These are phyloP conservation scores for Oreochromis aureus DNA, from an alignment of 2,113 vertebrate species.

Conservation along the genomic window DNA sequence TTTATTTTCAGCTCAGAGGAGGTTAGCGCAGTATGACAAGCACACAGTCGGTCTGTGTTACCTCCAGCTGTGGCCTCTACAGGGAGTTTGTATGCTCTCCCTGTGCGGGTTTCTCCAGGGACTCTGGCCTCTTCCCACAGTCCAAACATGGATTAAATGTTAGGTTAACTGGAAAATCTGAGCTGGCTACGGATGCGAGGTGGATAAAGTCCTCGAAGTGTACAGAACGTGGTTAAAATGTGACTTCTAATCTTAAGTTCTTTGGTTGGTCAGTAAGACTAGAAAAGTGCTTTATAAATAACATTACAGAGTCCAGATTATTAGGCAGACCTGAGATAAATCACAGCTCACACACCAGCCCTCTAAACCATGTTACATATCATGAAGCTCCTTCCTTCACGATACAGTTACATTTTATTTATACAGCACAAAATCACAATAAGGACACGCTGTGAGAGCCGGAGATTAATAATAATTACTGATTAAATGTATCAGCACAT, in stretches of 20 bases:
- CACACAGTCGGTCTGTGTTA: neutral
- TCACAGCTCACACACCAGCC: neutral
- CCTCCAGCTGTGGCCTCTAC: neutral
- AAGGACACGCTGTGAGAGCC: neutral
- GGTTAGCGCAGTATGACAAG: neutral
- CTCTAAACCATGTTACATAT: neutral
- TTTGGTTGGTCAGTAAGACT: neutral
- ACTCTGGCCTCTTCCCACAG: neutral
- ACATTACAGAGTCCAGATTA: neutral
- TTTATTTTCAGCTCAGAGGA: neutral
- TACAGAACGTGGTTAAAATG: neutral
- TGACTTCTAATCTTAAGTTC: neutral
- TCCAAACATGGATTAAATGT: fast-evolving
- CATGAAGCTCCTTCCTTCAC: neutral
- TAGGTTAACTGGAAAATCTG: neutral
- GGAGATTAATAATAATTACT: neutral
- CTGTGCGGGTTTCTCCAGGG: neutral
- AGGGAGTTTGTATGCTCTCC: neutral
- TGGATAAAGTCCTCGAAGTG: neutral
- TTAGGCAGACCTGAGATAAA: neutral
- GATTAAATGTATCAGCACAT: neutral
- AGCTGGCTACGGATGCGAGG: fast-evolving
- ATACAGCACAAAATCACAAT: neutral
- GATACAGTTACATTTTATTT: neutral
- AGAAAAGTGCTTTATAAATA: neutral